Evolutionary conservation across 2,888 invertebrate genomes (phyloP).

Genomic region (Temnothorax ravouxi): DNA sequence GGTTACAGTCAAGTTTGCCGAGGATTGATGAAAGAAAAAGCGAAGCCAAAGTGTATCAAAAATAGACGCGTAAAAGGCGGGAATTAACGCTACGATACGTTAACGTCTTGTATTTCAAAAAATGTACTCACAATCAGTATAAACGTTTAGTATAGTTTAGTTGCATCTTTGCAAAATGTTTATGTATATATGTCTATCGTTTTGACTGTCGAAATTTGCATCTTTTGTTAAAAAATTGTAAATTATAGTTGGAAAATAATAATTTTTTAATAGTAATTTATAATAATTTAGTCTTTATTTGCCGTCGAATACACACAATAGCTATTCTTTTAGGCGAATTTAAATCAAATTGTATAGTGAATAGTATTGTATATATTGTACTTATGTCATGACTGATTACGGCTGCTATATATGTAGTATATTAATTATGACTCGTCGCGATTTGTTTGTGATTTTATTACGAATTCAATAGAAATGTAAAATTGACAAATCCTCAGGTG

Average conservation of each 20-base stretch:
- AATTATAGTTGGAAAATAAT: not conserved
- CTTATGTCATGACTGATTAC: too few species aligned
- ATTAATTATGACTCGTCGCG: not conserved
- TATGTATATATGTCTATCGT: not conserved
- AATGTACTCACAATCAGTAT: not conserved
- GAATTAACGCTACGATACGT: not conserved
- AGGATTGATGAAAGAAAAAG: slow-evolving; percentile 41
- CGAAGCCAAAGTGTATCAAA: slow-evolving; percentile 9
- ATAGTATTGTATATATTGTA: too few species aligned
- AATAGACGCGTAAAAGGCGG: slow-evolving; percentile 1
- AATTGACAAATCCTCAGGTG: slow-evolving; percentile 74
- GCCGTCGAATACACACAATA: not conserved
- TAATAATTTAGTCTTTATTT: not conserved
- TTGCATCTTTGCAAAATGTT: not conserved
- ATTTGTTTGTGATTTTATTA: not conserved
- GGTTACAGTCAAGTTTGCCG: slow-evolving; percentile 58
- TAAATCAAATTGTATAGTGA: not conserved
- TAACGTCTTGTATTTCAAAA: not conserved
- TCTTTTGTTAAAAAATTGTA: not conserved
- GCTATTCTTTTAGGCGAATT: not conserved
- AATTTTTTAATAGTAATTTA: not conserved
- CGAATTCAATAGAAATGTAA: slow-evolving; percentile 25
- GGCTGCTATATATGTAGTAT: too few species aligned
- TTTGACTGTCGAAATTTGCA: not conserved
- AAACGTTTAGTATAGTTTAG: slow-evolving; percentile 7